A percentile compares a stretch with the other conserved stretches of the same genome.
Conservation (phyloP, 2,113 vertebrate species). For the Pteropus alecto region DNA sequence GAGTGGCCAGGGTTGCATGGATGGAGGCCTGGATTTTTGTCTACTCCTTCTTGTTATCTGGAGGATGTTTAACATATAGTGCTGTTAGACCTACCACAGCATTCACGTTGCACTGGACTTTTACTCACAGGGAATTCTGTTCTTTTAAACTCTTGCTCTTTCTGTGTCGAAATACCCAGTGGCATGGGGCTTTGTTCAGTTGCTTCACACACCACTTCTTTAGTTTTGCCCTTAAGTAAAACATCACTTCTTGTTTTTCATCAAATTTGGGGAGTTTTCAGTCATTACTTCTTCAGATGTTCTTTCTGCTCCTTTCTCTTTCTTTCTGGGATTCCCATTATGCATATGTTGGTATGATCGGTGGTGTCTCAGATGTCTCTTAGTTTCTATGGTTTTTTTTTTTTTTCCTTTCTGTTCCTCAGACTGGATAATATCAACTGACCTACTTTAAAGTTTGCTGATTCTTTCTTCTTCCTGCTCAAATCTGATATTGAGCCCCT, state of each 20-base stretch:
- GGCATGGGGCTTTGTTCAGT: neutral
- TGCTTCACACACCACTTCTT: neutral
- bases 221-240: neutral
- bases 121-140: neutral
- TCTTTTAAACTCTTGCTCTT: neutral
- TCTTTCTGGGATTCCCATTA: neutral
- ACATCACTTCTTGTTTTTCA: neutral
- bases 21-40: neutral
- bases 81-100: no score
- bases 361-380: neutral
- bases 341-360: neutral
- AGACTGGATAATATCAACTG: neutral
- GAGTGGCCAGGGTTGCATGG: neutral
- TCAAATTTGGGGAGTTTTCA: neutral
- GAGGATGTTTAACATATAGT: neutral
- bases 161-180: neutral
- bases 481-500: neutral
- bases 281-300: neutral
- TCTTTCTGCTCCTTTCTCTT: neutral
- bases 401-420: neutral
- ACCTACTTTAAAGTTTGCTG: neutral
- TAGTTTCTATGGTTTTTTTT: neutral
- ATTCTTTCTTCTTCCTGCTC: neutral
- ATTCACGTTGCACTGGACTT: neutral
- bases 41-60: neutral